Conservation (phyloP, 2,113 vertebrate genomes). For the Telmatochromis sp. region DNA sequence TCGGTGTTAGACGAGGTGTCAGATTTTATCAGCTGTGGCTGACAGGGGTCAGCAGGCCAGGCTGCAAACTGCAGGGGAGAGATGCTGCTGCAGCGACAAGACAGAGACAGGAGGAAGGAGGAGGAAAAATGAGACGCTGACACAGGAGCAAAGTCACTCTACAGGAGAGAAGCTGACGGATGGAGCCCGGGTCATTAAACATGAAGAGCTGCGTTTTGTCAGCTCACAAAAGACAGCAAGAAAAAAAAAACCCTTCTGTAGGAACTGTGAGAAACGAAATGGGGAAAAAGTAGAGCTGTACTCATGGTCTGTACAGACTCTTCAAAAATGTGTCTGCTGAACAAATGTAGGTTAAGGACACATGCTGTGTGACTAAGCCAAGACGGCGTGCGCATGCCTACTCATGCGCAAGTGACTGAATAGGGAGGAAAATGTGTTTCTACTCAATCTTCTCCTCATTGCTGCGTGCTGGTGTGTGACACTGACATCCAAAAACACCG, state of each 20-base stretch:
- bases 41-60: slow-evolving; percentile 15
- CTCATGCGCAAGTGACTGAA: background rate
- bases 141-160: background rate
- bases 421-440: background rate
- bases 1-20: slow-evolving; percentile 3
- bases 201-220: background rate
- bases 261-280: background rate
- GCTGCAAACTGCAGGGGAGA: background rate
- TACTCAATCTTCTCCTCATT: background rate
- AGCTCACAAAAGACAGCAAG: background rate
- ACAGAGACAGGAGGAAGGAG: background rate
- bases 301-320: background rate
- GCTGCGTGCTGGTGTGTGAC: background rate
- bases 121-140: background rate
- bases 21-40: slow-evolving; percentile 42
- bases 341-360: slow-evolving; percentile 27
- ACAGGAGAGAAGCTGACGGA: background rate
- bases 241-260: background rate
- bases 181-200: background rate
- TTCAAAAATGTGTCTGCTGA: background rate
- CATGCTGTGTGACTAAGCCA: slow-evolving; percentile 11
- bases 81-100: background rate
- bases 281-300: background rate
- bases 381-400: background rate
- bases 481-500: background rate